Evolutionary conservation across 1,140 invertebrate species (phyloP), one percentile per base, ranked within the genome.

Genomic region (Lepeophtheirus salmonis): DNA sequence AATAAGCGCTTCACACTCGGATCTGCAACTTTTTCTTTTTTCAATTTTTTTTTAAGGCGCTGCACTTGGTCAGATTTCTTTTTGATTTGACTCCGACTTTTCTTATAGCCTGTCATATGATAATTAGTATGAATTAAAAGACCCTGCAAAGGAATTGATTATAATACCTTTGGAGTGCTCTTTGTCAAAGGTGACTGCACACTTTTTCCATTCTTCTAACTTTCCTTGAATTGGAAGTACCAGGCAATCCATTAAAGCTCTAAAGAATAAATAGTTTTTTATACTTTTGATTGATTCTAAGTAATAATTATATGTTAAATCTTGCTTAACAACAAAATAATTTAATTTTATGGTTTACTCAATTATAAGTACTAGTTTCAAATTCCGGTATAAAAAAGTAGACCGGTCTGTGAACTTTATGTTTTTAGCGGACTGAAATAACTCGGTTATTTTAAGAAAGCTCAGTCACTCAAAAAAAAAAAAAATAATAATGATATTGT

Each of bases 141-240:
- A 41, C n/a, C n/a, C n/a, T n/a, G n/a, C n/a, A 41, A 41, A 10
- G 6, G 6, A 41, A 41, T 41, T 41, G 30, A 41, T 10, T 10
- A 41, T n/a, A 6, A 10, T 54, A 54, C 52, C 52, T 41, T 57
- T 57, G 24, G 55, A 20, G 21, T 57, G 55, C 4, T 57, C 55
- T 30, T 57, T 57, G 55, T 57, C 55, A 17, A 57, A 17, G 14
- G 22, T 17, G 13, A 26, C 17, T n/a, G 55, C 55, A 41, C 22
- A n/a, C 68, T 85, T 86, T 68, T 84, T 86, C 86, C 86, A 90
- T 71, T 90, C 87, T 74, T 89, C 87, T 65, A 89, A 71, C 72
- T 85, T 86, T 64, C 89, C 86, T 76, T 89, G 85, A 51, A 90
- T 73, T 54, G 86, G 87, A 65, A 81, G 76, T 57, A 89, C 82